Evolutionary conservation across 2,888 invertebrate species (phyloP).

Genomic region (Pterostichus madidus): DNA sequence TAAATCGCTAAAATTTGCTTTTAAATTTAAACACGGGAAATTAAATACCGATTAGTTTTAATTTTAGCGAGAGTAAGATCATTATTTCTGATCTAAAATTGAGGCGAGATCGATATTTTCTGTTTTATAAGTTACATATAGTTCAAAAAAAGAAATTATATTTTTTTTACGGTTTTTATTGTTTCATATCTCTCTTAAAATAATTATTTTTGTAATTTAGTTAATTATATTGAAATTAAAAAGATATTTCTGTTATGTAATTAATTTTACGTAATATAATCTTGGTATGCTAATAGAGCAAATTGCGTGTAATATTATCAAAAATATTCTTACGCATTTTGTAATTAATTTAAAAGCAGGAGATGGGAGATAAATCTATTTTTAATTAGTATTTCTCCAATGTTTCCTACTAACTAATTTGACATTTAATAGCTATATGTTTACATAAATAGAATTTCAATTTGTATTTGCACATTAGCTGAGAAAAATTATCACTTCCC

Average conservation of each 20-base stretch:
- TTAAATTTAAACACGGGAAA: too few relatives aligned
- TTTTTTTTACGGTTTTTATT: too few relatives aligned
- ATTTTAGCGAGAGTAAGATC: too few relatives aligned
- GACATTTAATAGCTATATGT: conserved; percentile 7
- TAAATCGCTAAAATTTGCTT: too few relatives aligned
- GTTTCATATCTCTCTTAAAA: too few relatives aligned
- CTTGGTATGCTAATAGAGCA: conserved; percentile 16
- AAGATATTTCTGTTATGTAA: neutral
- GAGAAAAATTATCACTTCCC: neutral
- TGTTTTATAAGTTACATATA: too few relatives aligned
- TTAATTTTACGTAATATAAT: conserved; percentile 46
- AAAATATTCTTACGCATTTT: conserved; percentile 15
- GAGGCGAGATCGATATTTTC: too few relatives aligned
- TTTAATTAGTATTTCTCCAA: conserved; percentile 26
- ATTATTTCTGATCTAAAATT: too few relatives aligned
- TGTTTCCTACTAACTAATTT: neutral
- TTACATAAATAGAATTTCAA: conserved; percentile 3
- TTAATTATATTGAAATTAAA: too few relatives aligned
- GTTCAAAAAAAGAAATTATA: too few relatives aligned
- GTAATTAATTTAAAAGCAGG: conserved; percentile 18
- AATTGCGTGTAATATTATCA: conserved; percentile 36
- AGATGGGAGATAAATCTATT: conserved; percentile 18
- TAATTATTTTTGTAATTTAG: too few relatives aligned
- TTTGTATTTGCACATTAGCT: neutral
- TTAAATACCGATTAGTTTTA: too few relatives aligned